Percentiles rank a stretch among this genome's conserved stretches.
Evolutionary conservation across 1,140 invertebrate species (phyloP).

Genomic region (Hycleus cichorii): DNA sequence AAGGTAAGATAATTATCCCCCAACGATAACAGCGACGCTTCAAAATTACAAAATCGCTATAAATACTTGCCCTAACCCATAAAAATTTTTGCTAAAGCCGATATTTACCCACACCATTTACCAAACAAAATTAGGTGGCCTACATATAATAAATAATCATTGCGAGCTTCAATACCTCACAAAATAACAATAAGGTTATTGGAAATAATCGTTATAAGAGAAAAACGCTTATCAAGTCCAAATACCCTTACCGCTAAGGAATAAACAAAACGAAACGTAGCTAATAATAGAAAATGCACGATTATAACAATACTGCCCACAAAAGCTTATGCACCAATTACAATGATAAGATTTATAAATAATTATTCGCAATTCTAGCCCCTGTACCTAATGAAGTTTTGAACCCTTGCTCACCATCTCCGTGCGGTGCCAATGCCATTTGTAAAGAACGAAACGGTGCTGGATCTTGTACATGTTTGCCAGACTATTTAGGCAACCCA

Average conservation of each 20-base stretch:
- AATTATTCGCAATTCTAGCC: neutral
- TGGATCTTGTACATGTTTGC: slow-evolving; percentile 73
- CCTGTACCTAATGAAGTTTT: slow-evolving; percentile 42
- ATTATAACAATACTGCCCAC: neutral
- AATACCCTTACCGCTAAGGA: neutral
- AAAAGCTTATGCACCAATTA: neutral
- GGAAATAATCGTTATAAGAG: too few relatives aligned
- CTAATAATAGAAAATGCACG: slow-evolving; percentile 10
- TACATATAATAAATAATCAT: neutral
- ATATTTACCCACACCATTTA: too few relatives aligned
- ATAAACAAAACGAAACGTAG: slow-evolving; percentile 2
- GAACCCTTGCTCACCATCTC: slow-evolving; percentile 69
- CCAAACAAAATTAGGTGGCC: too few relatives aligned
- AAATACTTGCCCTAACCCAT: slow-evolving; percentile 11
- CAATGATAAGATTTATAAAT: neutral
- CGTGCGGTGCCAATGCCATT: slow-evolving; percentile 73
- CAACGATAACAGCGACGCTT: slow-evolving; percentile 40
- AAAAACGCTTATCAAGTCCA: slow-evolving; percentile 9
- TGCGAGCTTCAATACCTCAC: neutral
- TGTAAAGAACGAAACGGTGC: slow-evolving; percentile 65
- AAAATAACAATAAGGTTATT: neutral
- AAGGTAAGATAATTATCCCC: slow-evolving; percentile 37
- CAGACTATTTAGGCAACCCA: slow-evolving; percentile 65
- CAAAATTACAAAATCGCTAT: slow-evolving; percentile 17
- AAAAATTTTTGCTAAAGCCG: neutral